phyloP scores from a whole-genome alignment of 1,140 invertebrate species.

The Drosophila pruinosa region DNA sequence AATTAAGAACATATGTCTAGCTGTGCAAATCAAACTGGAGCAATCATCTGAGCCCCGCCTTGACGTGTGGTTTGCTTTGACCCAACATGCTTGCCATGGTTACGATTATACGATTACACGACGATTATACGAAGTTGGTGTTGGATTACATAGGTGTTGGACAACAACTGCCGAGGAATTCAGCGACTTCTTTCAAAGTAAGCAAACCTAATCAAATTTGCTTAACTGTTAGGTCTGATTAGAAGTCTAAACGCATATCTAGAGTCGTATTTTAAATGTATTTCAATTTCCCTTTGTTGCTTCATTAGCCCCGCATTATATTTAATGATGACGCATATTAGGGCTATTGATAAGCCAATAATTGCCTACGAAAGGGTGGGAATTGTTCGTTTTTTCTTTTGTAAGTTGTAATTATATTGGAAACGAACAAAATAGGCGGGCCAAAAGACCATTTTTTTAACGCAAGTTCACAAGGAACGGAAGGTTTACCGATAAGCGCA shows the following conservation, averaged over 20 bases:
- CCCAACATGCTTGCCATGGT: constrained; percentile 51
- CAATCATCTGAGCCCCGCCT: constrained; percentile 51
- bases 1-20: constrained; percentile 27
- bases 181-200: background rate
- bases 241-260: too few relatives aligned
- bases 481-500: constrained; percentile 12
- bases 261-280: background rate
- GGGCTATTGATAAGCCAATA: background rate
- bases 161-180: background rate
- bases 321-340: background rate
- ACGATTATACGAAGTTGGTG: background rate
- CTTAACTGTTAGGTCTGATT: too few relatives aligned
- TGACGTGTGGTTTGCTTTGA: constrained; percentile 61
- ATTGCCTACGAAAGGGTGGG: background rate
- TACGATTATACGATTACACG: constrained; percentile 32
- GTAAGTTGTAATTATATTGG: background rate
- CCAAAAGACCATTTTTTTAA: background rate
- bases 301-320: background rate
- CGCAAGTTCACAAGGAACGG: background rate
- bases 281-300: too few relatives aligned
- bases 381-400: background rate
- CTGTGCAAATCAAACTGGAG: constrained; percentile 54
- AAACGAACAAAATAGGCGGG: background rate
- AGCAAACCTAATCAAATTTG: background rate
- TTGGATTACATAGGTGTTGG: constrained; percentile 2